Percentiles rank a stretch among this genome's conserved stretches.
Conservation (phyloP, 2,888 invertebrate species). For the Drosophila buzzatii region DNA sequence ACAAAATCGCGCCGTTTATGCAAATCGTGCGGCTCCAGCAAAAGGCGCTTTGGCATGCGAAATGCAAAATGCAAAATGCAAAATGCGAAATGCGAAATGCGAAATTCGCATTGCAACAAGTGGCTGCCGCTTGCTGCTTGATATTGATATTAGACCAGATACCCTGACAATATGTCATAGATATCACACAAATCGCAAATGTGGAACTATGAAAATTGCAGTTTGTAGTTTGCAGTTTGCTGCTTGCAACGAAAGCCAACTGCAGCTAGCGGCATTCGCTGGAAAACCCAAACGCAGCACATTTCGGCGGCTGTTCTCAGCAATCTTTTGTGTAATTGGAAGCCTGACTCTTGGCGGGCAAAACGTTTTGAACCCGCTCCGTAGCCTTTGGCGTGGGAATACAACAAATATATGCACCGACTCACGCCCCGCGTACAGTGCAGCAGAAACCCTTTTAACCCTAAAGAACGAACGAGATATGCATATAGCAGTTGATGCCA, state of each 20-base stretch:
- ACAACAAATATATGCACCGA: conserved; percentile 24
- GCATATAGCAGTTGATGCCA: neutral
- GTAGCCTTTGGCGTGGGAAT: conserved; percentile 74
- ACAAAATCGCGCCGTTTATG: conserved; percentile 70
- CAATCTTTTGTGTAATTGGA: conserved; percentile 76
- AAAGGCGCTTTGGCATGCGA: conserved; percentile 58
- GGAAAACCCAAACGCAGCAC: conserved; percentile 67
- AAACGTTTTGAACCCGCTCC: conserved; percentile 76
- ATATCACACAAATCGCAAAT: conserved; percentile 24
- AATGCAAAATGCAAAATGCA: conserved; percentile 19
- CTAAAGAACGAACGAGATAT: too few relatives aligned
- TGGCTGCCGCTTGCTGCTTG: conserved; percentile 11
- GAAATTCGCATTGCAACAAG: conserved; percentile 42
- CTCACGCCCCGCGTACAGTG: conserved; percentile 41
- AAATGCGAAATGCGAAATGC: conserved; percentile 27
- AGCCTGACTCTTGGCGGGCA: conserved; percentile 68
- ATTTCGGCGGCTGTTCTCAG: conserved; percentile 74
- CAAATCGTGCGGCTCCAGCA: conserved; percentile 53
- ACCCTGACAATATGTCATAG: conserved; percentile 52
- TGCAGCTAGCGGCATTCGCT: conserved; percentile 36
- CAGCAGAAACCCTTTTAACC: neutral
- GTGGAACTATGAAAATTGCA: conserved; percentile 14
- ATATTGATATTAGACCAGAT: conserved; percentile 2
- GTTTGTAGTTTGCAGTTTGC: neutral
- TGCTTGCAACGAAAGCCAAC: conserved; percentile 27